Base-by-base conservation (phyloP, 2,888 invertebrate species). In the Falcaria lacertinaria region DNA sequence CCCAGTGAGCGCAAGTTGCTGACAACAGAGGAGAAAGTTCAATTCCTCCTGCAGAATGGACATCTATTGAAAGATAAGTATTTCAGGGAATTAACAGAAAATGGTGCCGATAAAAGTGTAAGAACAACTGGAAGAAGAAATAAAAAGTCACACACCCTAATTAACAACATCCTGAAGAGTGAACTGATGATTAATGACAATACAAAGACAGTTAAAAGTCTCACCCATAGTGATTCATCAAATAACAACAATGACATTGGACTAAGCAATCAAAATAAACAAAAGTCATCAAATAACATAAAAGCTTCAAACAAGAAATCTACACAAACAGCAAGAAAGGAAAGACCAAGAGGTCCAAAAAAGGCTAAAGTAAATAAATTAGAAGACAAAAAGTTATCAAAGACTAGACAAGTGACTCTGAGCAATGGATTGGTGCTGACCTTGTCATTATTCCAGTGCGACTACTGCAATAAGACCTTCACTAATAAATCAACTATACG, bases 401-500 rank as follows among this genome's bases (percentile, higher is more conserved):
- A 55, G 52, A 51, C 58, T 15, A 64, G 57, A 45, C 59, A 64
- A 47, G 54, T 64, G 4, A 63, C 54, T 15, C 45, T 76, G 5
- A 66, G 61, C 41, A 74, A 72, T 43, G 74, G 66, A 32, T 52
- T 65, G 13, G 64, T 72, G n/a, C 43, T 72, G 39, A 64, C 60
- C 34, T 45, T 71, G 25, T 48, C 61, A 7, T 41, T 64, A 33
- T 80, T 68, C 58, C 65, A 76, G 48, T 95, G 94, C 78, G 90
- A 90, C 43, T 80, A 91, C 44, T 95, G 95, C 64, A 71, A 90
- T 2, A 94, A 93, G 76, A 80, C 80, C 34, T 95, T 94, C 69
- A 84, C 89, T 39, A 91, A 90, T 41, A 91, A 91, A 54, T 91
- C 92, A 48, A 93, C 93, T 61, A 78, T 95, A 46, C 89, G 91